Percentiles rank a stretch among this genome's conserved stretches.
Evolutionary conservation across 2,888 invertebrate genomes (phyloP).

Genomic region (Sinhomidia bicolor): DNA sequence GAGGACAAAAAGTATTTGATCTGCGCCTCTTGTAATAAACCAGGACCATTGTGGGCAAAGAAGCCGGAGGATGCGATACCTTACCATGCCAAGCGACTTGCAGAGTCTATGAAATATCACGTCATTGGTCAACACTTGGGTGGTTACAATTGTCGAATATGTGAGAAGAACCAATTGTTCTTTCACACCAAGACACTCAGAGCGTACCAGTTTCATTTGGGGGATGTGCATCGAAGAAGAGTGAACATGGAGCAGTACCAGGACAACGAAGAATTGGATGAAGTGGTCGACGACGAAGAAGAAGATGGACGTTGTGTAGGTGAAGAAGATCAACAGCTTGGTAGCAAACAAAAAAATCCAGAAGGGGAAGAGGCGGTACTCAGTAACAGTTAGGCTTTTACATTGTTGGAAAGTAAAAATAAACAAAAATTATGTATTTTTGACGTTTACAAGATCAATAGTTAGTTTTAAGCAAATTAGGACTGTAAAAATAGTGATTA

Average conservation of each 20-base stretch:
- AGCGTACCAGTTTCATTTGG: not conserved
- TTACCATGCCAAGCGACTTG: not conserved
- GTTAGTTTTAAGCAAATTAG: too few relatives aligned
- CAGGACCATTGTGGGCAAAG: not conserved
- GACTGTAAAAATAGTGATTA: too few relatives aligned
- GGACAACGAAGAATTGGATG: not conserved
- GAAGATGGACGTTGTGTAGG: too few relatives aligned
- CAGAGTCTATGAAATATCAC: not conserved
- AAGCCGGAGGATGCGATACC: not conserved
- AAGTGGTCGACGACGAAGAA: not conserved
- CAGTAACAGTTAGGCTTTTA: too few relatives aligned
- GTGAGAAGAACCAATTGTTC: not conserved
- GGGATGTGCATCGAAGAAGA: not conserved
- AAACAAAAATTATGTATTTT: too few relatives aligned
- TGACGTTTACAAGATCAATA: too few relatives aligned
- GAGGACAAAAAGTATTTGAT: not conserved
- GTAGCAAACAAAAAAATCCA: too few relatives aligned
- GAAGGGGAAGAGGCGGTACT: too few relatives aligned
- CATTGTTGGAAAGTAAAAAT: too few relatives aligned
- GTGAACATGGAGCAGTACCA: not conserved
- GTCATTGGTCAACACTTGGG: slow-evolving; percentile 2
- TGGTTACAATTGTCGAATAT: not conserved
- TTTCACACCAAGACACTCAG: not conserved
- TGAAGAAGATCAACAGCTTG: too few relatives aligned
- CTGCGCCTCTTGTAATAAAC: not conserved